Evolutionary conservation across 2,797 vertebrate genomes (phyloP).

Genomic region (Anguilla obscura): DNA sequence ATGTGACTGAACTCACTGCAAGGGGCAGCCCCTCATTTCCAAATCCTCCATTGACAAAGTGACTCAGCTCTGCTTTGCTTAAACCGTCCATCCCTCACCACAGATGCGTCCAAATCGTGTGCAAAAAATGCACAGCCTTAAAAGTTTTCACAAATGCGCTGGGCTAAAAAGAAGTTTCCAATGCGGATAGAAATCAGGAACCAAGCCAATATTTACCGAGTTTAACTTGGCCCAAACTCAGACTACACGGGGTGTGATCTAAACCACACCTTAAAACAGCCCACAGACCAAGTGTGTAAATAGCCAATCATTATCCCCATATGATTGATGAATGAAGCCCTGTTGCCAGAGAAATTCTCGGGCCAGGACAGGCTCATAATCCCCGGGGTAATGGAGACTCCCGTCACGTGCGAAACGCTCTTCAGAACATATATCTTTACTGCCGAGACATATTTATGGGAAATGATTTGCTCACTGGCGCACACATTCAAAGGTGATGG

Average conservation of each 20-base stretch:
- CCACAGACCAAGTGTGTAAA: neutral
- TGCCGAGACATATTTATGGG: conserved; percentile 18
- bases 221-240: neutral
- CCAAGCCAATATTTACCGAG: neutral
- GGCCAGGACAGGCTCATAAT: conserved; percentile 12
- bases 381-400: neutral
- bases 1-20: neutral
- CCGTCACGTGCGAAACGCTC: neutral
- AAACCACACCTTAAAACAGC: neutral
- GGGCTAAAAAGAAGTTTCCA: neutral
- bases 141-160: neutral
- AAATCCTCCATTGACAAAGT: conserved; percentile 19
- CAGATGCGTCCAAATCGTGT: neutral
- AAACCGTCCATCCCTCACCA: neutral
- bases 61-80: neutral
- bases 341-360: conserved; percentile 56
- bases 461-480: neutral
- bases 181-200: neutral
- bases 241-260: neutral
- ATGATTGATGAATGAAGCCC: conserved; percentile 52
- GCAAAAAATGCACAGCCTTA: neutral
- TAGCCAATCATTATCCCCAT: neutral
- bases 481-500: conserved; percentile 6
- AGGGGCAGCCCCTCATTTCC: conserved; percentile 7
- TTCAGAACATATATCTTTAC: neutral